Evolutionary conservation across 2,113 vertebrate species (phyloP), one percentile per base, ranked within the genome.

Genomic region (Vulpes lagopus): DNA sequence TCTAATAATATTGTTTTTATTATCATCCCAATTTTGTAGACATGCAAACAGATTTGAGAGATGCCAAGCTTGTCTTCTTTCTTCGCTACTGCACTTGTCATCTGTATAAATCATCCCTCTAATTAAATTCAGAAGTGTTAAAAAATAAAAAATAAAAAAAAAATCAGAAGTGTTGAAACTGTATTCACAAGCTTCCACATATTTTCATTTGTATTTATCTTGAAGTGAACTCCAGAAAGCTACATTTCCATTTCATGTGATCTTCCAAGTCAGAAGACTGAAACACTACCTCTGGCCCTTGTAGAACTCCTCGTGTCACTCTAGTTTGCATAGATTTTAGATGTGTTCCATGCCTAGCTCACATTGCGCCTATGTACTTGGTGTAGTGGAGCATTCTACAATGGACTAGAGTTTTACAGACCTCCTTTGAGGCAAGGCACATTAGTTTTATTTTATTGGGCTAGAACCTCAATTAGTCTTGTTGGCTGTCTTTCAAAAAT

Each of bases 401-500:
- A 49, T 2, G 79, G n/a, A 51, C 10, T 32, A 62, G 59, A 89
- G 11, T 32, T 64, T 96, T 85, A 71, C 6, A 71, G 57, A n/a
- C 57, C 15, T 65, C 15, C 11, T 93, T 69, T 51, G 55, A 94
- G 38, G 8, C 49, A 89, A 93, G 94, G 35, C 22, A 38, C 8
- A 32, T 38, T 59, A 74, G 1, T 64, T 73, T 95, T 95, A 55
- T 85, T 98, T 85, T 91, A 85, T 65, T 91, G 59, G 49, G 20
- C 20, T 64, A 64, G 59, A 20, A 27, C 55, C 62, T 90, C 76
- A 67, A 3, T 83, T 87, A 49, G 53, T 43, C 60, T 71, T 71
- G 14, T 20, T 94, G 79, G 65, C 57, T 32, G 65, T 78, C 92
- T 97, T 95, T 91, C 53, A 93, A 84, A 64, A 86, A 32, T 7